Percentiles rank a stretch among this genome's conserved stretches.
Conservation (phyloP, 2,888 invertebrate species). For the Sphaerophoria taeniata region DNA sequence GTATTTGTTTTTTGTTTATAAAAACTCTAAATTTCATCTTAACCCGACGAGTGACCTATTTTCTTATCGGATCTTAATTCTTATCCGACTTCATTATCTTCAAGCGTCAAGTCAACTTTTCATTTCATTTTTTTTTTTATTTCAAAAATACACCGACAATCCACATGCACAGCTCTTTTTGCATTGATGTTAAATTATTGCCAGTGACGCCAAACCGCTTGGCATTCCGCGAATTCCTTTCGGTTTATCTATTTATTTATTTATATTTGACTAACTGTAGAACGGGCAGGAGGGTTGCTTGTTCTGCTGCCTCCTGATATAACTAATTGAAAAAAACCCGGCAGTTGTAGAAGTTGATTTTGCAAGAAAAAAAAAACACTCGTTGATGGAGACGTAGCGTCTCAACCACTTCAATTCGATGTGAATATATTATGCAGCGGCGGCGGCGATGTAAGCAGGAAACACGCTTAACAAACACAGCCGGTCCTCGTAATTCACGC, state of each 20-base stretch:
- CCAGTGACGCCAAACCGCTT: not conserved
- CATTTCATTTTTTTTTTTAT: slow-evolving; percentile 13
- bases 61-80: slow-evolving; percentile 1
- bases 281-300: not conserved
- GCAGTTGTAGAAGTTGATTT: not conserved
- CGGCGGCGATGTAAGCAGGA: slow-evolving; percentile 24
- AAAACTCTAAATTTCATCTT: not conserved
- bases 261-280: slow-evolving; percentile 14
- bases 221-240: slow-evolving; percentile 12
- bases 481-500: slow-evolving; percentile 31
- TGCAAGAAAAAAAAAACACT: not conserved
- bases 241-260: not conserved
- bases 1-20: no score
- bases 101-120: not conserved
- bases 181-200: not conserved
- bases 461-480: slow-evolving; percentile 48
- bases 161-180: not conserved
- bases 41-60: not conserved
- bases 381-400: slow-evolving; percentile 2
- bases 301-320: not conserved
- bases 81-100: slow-evolving; percentile 3
- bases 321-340: not conserved
- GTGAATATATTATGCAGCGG: not conserved
- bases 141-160: not conserved
- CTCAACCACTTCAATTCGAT: slow-evolving; percentile 14